Base-by-base conservation (phyloP, 2,113 vertebrate species). In the Oxygymnocypris stewartii region DNA sequence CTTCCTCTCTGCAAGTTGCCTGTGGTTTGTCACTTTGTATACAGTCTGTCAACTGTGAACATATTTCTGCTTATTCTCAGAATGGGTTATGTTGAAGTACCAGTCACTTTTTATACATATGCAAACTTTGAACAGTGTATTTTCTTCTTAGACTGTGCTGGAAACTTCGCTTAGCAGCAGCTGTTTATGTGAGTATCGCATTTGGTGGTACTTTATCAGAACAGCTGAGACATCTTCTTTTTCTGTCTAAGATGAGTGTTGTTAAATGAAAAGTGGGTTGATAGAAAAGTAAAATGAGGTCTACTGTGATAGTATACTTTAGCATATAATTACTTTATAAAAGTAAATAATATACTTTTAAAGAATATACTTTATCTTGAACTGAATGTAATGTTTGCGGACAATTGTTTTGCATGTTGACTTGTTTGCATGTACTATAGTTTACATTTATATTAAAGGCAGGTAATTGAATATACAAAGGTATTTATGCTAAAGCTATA, bases 11-110 rank as follows among this genome's bases (percentile, higher is more conserved):
- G 42, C 12, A 16, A 0, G 23, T 2, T 49, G 44, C 8, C n/a
- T 20, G 76, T 78, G 76, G 76, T 54, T 78, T 78, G 76, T 78
- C 25, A 78, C 49, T 78, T 10, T 12, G 47, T 6, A 10, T 78
- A 9, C 9, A 35, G 49, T 31, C 76, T 54, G 23, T 78, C 49
- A 54, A 35, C 76, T 57, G 76, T 78, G 49, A 78, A 77, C n/a
- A n/a, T 18, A n/a, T 28, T 47, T 77, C 74, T 77, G 44, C 74
- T 71, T 12, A 28, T 23, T 76, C n/a, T 0, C 13, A 18, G 13
- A 14, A 49, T 6, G 74, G 13, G 7, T 12, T 6, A 1, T n/a
- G 37, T 11, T 42, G 44, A 47, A 25, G 23, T 7, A 16, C 6
- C 23, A 75, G 73, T 11, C 6, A 6, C 40, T 75, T 44, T 75